Percentiles rank a stretch among this genome's conserved stretches.
phyloP scores from a whole-genome alignment of 2,888 invertebrate genomes.

The Copidosoma aretas region DNA sequence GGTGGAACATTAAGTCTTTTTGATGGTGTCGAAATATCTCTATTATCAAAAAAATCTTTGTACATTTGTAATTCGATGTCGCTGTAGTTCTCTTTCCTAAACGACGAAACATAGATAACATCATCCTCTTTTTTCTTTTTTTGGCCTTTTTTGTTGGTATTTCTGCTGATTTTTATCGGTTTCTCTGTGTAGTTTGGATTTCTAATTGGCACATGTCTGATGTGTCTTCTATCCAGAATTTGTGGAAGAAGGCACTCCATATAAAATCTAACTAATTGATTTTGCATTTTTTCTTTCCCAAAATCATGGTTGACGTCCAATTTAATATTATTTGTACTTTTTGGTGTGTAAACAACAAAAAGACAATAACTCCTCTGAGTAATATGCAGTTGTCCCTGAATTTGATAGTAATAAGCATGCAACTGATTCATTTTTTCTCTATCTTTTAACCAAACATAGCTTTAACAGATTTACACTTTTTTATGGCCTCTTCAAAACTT shows the following conservation, averaged over 20 bases:
- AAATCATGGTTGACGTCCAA: slow-evolving; percentile 44
- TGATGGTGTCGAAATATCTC: too few species aligned
- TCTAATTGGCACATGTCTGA: slow-evolving; percentile 33
- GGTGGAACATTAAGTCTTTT: too few species aligned
- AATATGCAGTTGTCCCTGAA: slow-evolving; percentile 45
- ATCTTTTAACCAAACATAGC: not conserved
- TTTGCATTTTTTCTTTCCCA: slow-evolving; percentile 41
- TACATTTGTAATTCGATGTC: too few species aligned
- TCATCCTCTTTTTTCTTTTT: too few species aligned
- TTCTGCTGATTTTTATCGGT: too few species aligned
- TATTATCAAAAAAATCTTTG: too few species aligned
- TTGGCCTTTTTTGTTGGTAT: too few species aligned
- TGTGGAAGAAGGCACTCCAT: slow-evolving; percentile 44
- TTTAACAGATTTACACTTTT: not conserved
- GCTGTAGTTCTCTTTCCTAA: too few species aligned
- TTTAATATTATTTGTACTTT: slow-evolving; percentile 32
- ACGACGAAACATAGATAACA: too few species aligned
- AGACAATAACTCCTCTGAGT: slow-evolving; percentile 38
- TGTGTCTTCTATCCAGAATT: slow-evolving; percentile 43
- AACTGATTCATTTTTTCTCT: slow-evolving; percentile 30
- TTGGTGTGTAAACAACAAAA: slow-evolving; percentile 43
- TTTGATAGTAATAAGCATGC: slow-evolving; percentile 42
- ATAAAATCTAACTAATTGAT: slow-evolving; percentile 40
- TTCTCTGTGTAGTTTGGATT: slow-evolving; percentile 14
- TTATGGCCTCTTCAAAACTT: slow-evolving; percentile 21